These are phyloP conservation scores for Sinella curviseta DNA, from an alignment of 1,140 invertebrate genomes.

Conservation along the genomic window DNA sequence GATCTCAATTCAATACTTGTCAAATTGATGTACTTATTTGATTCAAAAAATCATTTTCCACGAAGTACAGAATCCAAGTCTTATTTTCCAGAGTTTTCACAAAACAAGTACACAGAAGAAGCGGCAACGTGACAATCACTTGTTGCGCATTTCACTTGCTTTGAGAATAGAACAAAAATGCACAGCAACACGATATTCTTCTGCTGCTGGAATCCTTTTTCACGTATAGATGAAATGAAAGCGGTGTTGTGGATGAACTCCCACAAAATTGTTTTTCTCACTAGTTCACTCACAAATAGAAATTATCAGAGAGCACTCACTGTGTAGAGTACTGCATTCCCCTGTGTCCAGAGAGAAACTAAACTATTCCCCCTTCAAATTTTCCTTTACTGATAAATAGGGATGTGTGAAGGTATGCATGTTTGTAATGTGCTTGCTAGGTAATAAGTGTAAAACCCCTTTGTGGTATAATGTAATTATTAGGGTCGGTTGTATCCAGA, in stretches of 20 bases:
- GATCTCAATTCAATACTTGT: too few relatives aligned
- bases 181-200: not conserved
- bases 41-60: too few relatives aligned
- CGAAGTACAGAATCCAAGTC: too few relatives aligned
- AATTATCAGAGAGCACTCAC: not conserved
- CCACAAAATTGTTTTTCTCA: not conserved
- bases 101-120: too few relatives aligned
- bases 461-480: too few relatives aligned
- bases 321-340: not conserved
- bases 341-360: not conserved
- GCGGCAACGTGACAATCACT: too few relatives aligned
- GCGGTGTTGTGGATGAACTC: too few relatives aligned
- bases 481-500: too few relatives aligned
- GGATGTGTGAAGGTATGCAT: not conserved
- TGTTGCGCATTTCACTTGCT: not conserved
- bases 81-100: too few relatives aligned
- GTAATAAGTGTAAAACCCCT: not conserved
- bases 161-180: not conserved
- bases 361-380: not conserved
- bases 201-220: not conserved
- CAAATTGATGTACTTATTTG: too few relatives aligned
- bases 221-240: too few relatives aligned
- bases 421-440: not conserved
- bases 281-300: not conserved
- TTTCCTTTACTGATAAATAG: not conserved